Conservation (phyloP, 2,113 vertebrate genomes). For the Elephas maximus region DNA sequence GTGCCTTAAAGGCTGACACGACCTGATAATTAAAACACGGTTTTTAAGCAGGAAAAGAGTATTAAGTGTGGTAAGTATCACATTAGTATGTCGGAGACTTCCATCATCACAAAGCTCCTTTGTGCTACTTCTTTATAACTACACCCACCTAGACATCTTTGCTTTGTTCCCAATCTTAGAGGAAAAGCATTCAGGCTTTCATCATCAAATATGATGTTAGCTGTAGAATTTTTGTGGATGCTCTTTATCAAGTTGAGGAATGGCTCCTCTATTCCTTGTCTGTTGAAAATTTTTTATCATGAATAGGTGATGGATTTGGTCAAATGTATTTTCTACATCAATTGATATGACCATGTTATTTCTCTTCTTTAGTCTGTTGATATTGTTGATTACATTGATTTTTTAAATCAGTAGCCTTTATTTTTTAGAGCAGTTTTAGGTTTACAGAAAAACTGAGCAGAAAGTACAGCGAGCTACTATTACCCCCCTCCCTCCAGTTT, state of each 20-base stretch:
- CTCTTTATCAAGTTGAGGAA: not conserved
- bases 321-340: not conserved
- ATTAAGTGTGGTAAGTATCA: not conserved
- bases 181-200: not conserved
- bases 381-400: not conserved
- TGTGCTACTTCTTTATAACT: not conserved
- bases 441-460: not conserved
- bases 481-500: not conserved
- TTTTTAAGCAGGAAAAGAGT: not conserved
- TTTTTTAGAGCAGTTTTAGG: not conserved
- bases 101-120: not conserved
- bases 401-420: not conserved
- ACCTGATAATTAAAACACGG: constrained; percentile 20
- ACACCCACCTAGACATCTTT: not conserved
- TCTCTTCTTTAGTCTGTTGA: not conserved
- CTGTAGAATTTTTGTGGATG: not conserved
- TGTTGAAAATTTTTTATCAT: not conserved
- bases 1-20: not conserved
- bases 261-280: not conserved
- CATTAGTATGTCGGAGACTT: not conserved
- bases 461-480: not conserved
- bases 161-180: not conserved
- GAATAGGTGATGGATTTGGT: not conserved
- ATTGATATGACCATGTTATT: not conserved
- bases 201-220: not conserved